Evolutionary conservation across 2,113 vertebrate genomes (phyloP).

Genomic region (Aegithalos caudatus): DNA sequence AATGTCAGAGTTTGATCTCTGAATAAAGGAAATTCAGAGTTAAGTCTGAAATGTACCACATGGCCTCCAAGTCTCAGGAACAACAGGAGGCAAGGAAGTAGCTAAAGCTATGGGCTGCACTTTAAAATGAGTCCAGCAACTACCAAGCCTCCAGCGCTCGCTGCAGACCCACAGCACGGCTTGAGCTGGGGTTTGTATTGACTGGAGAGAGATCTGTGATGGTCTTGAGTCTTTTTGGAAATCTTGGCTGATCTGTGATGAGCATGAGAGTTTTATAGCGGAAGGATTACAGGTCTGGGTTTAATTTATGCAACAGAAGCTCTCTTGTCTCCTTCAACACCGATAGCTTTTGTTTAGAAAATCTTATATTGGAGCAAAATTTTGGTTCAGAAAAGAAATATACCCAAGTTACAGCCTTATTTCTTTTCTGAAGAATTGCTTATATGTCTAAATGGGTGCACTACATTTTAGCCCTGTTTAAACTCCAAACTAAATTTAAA

Average conservation of each 20-base stretch:
- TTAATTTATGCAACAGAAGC: background rate
- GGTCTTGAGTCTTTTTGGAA: background rate
- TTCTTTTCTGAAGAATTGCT: conserved; percentile 1
- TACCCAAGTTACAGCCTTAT: background rate
- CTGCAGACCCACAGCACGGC: background rate
- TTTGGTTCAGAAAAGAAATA: conserved; percentile 9
- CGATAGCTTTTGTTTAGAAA: conserved; percentile 5
- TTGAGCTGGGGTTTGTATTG: background rate
- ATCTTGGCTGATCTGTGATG: background rate
- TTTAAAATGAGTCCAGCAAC: conserved; percentile 8
- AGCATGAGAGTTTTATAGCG: background rate
- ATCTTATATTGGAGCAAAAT: background rate
- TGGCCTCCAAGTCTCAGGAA: conserved; percentile 51
- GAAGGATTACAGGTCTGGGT: background rate
- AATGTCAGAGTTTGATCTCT: conserved; percentile 68
- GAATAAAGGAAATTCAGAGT: conserved; percentile 73
- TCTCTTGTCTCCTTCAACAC: background rate
- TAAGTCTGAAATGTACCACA: conserved; percentile 71
- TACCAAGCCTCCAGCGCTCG: background rate
- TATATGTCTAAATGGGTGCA: conserved; percentile 13
- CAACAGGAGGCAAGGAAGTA: conserved; percentile 65
- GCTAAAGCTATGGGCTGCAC: conserved; percentile 33
- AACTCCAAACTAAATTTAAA: conserved; percentile 63
- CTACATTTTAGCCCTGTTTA: conserved; percentile 43
- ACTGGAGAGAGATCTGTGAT: background rate